phyloP scores from a whole-genome alignment of 2,113 vertebrate genomes.

The Apodemus sylvaticus region DNA sequence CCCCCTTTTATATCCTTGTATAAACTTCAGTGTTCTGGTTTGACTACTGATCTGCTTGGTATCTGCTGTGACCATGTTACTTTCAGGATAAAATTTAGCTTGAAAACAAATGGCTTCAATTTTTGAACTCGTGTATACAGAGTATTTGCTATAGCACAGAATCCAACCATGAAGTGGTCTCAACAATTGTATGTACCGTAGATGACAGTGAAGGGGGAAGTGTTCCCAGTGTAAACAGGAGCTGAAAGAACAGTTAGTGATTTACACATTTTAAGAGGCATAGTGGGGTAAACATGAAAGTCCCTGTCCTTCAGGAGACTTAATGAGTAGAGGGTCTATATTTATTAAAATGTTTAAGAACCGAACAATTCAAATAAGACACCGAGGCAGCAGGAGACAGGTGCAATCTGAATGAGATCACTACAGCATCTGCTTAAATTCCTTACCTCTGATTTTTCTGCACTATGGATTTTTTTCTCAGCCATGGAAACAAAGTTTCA shows the following conservation, averaged over 20 bases:
- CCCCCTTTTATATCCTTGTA: neutral
- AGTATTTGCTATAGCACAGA: neutral
- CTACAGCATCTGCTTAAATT: neutral
- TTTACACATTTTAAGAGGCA: neutral
- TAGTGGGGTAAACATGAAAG: neutral
- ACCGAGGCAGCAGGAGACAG: neutral
- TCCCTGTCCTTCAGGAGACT: neutral
- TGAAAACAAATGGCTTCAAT: neutral
- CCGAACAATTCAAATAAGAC: neutral
- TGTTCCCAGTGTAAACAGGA: neutral
- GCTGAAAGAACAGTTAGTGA: neutral
- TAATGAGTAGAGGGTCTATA: neutral
- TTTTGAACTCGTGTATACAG: neutral
- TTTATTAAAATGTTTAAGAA: neutral
- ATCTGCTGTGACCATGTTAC: neutral
- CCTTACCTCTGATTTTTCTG: neutral
- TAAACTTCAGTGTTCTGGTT: neutral
- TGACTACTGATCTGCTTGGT: neutral
- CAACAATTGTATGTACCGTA: neutral
- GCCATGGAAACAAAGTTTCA: neutral
- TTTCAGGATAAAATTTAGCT: neutral
- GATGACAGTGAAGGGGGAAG: neutral
- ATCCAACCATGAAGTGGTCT: neutral
- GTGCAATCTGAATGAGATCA: neutral
- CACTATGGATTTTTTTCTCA: neutral